Base-by-base conservation (phyloP, 2,888 invertebrate species). In the Oligia strigilis region DNA sequence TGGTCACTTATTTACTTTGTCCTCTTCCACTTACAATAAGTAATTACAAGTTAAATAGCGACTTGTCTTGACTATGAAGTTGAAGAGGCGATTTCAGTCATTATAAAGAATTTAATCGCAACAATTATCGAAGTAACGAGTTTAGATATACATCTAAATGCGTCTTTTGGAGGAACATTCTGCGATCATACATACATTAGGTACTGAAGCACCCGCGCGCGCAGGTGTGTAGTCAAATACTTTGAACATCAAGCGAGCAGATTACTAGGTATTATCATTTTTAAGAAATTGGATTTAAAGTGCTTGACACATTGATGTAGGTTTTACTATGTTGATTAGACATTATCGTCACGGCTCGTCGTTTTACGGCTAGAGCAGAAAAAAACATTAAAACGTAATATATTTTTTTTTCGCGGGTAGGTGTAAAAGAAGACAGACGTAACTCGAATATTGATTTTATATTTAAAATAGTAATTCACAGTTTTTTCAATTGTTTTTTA, bases 141-240 rank as follows among this genome's bases (percentile, higher is more conserved):
- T 81, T 74, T 49, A 77, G 87, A 87, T 88, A 83, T n/a, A 40
- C 3, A 88, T 88, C 87, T 87, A 65, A 88, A 81, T 80, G 73
- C 23, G 73, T 72, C 76, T 70, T 82, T 80, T 73, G 70, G 74
- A 80, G n/a, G 69, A 76, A 82, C 52, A 65, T 74, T 76, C 75
- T 77, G 71, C 71, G 73, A 77, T 75, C 75, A 84, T 62, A 70
- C 75, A 83, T 76, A 83, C 60, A 83, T 88, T 77, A 29, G 29
- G 29, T 29, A 82, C 67, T 43, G 71, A 78, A 81, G 29, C 43
- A 64, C 17, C 23, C 17, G 23, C 46, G 77, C 29, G 17, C 46
- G 85, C 81, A 81, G 81, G 74, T 84, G 77, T 78, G 64, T 69
- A 52, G 85, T 55, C 66, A 81, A 81, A 85, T 84, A 84, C 11